Conservation (phyloP, 2,888 invertebrate species). For the Apamea monoglypha region DNA sequence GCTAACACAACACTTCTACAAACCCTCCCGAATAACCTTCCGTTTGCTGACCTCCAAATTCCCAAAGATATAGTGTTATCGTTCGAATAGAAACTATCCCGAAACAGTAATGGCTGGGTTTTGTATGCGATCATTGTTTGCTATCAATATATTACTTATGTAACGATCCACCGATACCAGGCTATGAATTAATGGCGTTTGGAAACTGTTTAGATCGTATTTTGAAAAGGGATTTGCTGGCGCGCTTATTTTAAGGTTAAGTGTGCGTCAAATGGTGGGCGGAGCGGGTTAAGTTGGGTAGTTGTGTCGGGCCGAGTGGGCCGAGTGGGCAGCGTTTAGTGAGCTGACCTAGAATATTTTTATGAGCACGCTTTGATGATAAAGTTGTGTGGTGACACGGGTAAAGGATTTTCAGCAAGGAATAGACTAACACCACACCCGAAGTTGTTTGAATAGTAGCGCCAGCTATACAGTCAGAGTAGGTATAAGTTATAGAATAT, state of each 20-base stretch:
- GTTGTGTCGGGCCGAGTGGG: constrained; percentile 27
- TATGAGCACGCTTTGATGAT: constrained; percentile 47
- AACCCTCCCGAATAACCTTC: constrained; percentile 20
- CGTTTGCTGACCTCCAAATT: constrained; percentile 47
- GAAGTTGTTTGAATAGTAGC: not conserved
- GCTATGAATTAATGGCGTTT: constrained; percentile 57
- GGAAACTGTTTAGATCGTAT: constrained; percentile 48
- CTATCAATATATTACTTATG: constrained; percentile 60
- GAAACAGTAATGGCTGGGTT: constrained; percentile 51
- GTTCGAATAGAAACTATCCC: constrained; percentile 47
- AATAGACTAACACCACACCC: not conserved
- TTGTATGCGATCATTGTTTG: constrained; percentile 62
- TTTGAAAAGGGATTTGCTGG: constrained; percentile 57
- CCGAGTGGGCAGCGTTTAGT: constrained; percentile 35
- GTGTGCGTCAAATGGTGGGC: constrained; percentile 27
- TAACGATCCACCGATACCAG: constrained; percentile 50
- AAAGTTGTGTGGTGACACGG: constrained; percentile 6
- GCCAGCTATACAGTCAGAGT: no score
- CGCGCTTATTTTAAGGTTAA: constrained; percentile 54
- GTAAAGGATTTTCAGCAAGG: constrained; percentile 12
- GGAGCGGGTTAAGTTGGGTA: constrained; percentile 24
- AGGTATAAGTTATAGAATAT: not conserved
- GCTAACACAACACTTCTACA: constrained; percentile 32
- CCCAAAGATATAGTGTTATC: constrained; percentile 54
- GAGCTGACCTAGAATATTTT: constrained; percentile 54